Conservation (phyloP, 2,888 invertebrate genomes). For the Morpho deidamia region DNA sequence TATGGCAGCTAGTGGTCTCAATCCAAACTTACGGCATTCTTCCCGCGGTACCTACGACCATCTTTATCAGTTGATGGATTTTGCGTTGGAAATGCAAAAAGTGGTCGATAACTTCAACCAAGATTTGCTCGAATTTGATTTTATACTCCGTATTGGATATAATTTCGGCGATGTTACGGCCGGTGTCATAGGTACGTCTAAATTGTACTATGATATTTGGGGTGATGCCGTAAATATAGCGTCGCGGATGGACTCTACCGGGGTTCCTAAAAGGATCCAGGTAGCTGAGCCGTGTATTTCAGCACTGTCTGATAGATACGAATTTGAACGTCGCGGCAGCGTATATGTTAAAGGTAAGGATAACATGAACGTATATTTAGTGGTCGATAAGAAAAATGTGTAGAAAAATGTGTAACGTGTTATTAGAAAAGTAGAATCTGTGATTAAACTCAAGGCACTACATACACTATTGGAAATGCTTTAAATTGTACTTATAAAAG, state of each 20-base stretch:
- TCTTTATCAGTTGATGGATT: constrained; percentile 93
- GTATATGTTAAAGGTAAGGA: constrained; percentile 98
- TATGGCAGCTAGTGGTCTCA: constrained; percentile 98
- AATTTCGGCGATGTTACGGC: constrained; percentile 98
- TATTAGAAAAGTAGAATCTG: constrained; percentile 66
- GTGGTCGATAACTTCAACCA: constrained; percentile 93
- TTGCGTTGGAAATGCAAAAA: constrained; percentile 93
- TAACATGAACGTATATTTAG: constrained; percentile 93
- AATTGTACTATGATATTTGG: constrained; percentile 98
- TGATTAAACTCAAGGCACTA: constrained; percentile 47
- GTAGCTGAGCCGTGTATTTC: constrained; percentile 87
- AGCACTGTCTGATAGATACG: constrained; percentile 85
- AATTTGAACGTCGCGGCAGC: constrained; percentile 94
- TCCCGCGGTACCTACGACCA: constrained; percentile 86
- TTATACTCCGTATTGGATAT: constrained; percentile 91
- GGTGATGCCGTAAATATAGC: constrained; percentile 99
- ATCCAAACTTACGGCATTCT: constrained; percentile 85
- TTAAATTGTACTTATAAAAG: too few species aligned
- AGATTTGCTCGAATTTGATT: constrained; percentile 93
- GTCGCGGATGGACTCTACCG: constrained; percentile 98
- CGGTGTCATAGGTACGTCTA: constrained; percentile 97
- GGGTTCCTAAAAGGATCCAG: constrained; percentile 91
- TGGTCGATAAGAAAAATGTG: constrained; percentile 74
- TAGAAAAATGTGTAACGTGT: constrained; percentile 42
- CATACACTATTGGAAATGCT: too few species aligned